Percentiles rank a stretch among this genome's conserved stretches.
phyloP scores from a whole-genome alignment of 2,888 invertebrate genomes.

The Endotricha flammealis region DNA sequence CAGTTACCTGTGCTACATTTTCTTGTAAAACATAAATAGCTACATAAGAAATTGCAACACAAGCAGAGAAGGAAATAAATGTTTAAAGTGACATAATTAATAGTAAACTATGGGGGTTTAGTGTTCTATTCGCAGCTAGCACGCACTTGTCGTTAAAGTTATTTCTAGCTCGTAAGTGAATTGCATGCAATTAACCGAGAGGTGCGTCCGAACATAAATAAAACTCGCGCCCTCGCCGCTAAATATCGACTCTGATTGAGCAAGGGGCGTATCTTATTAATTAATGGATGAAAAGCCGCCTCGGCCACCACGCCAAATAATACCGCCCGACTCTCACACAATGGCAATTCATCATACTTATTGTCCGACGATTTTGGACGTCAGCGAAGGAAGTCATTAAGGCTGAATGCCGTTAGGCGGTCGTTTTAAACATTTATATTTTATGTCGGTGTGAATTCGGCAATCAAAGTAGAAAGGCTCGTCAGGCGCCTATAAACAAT shows the following conservation, averaged over 20 bases:
- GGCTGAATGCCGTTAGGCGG: slow-evolving; percentile 45
- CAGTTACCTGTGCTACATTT: slow-evolving; percentile 17
- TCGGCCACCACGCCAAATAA: slow-evolving; percentile 57
- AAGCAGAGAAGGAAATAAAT: slow-evolving; percentile 12
- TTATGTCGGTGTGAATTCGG: slow-evolving; percentile 46
- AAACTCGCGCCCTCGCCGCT: slow-evolving; percentile 44
- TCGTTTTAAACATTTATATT: slow-evolving; percentile 51
- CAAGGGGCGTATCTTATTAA: slow-evolving; percentile 69
- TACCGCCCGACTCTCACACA: slow-evolving; percentile 63
- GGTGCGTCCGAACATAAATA: slow-evolving; percentile 63
- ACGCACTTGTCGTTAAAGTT: slow-evolving; percentile 49
- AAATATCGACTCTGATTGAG: slow-evolving; percentile 64
- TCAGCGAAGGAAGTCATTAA: slow-evolving; percentile 72
- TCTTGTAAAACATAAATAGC: slow-evolving; percentile 1
- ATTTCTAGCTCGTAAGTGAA: slow-evolving; percentile 57
- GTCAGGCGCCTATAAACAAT: slow-evolving; percentile 28
- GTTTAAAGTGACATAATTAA: slow-evolving; percentile 25
- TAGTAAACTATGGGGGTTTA: slow-evolving; percentile 1
- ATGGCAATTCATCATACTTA: slow-evolving; percentile 70
- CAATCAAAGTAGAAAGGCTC: slow-evolving; percentile 36
- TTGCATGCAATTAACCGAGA: slow-evolving; percentile 63
- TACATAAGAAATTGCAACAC: not conserved
- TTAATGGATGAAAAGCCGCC: slow-evolving; percentile 68
- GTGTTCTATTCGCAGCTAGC: slow-evolving; percentile 30
- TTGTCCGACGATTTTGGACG: slow-evolving; percentile 70